Evolutionary conservation across 2,888 invertebrate genomes (phyloP).

Genomic region (Chironomus riparius): DNA sequence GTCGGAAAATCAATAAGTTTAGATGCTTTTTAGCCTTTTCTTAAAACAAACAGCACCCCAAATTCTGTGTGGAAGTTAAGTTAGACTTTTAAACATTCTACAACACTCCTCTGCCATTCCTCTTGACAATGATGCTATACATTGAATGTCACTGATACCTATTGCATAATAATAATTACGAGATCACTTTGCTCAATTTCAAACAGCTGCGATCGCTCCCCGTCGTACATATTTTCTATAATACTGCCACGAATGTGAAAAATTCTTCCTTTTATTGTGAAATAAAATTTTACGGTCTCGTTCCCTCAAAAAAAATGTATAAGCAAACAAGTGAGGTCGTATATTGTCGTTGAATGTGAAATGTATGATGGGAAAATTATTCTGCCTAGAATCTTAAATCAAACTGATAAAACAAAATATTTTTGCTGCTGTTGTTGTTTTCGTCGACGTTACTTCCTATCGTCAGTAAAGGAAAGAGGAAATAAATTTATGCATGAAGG

Average conservation of each 20-base stretch:
- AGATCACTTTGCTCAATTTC: neutral
- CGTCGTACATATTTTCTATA: neutral
- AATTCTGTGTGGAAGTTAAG: too few species aligned
- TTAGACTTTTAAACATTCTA: too few species aligned
- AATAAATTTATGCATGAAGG: neutral
- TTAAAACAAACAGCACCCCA: too few species aligned
- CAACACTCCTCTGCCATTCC: too few species aligned
- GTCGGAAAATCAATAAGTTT: too few species aligned
- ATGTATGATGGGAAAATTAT: constrained; percentile 1
- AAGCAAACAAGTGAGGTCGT: constrained; percentile 6
- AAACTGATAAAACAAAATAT: neutral
- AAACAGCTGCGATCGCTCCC: neutral
- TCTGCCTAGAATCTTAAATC: neutral
- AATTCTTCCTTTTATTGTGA: neutral
- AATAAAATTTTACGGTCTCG: neutral
- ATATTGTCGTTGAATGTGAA: neutral
- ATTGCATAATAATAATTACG: neutral
- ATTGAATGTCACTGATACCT: neutral
- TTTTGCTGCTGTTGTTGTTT: too few species aligned
- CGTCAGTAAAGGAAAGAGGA: neutral
- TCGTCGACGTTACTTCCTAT: neutral
- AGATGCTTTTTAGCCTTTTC: too few species aligned
- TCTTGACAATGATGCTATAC: neutral
- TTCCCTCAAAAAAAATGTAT: neutral
- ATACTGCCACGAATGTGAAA: neutral